Evolutionary conservation across 2,888 invertebrate species (phyloP).

Genomic region (Drosophila colorata): DNA sequence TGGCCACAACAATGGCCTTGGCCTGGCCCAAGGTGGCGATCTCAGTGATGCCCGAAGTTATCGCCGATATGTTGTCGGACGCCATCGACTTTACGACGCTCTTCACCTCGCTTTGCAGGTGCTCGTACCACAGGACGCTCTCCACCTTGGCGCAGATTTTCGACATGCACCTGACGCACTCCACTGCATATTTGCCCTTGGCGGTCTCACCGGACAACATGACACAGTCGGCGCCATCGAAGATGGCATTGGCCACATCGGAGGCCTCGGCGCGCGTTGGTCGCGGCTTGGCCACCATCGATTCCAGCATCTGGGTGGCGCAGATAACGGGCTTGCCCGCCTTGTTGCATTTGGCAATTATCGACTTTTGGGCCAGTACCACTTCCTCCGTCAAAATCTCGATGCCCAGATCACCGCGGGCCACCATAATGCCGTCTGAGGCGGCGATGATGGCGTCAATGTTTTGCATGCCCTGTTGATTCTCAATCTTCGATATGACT

Average conservation of each 20-base stretch:
- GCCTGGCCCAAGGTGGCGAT: conserved; percentile 95
- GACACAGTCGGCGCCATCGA: conserved; percentile 99
- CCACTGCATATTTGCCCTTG: conserved; percentile 97
- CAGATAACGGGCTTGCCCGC: conserved; percentile 98
- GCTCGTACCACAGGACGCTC: conserved; percentile 96
- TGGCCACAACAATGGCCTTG: conserved; percentile 92
- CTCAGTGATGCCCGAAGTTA: conserved; percentile 96
- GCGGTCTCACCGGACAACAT: conserved; percentile 99
- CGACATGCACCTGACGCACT: conserved; percentile 95
- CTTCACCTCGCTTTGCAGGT: conserved; percentile 93
- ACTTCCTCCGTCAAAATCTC: conserved; percentile 99
- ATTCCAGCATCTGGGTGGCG: conserved; percentile 99
- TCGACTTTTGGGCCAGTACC: conserved; percentile 98
- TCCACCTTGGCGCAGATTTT: conserved; percentile 98
- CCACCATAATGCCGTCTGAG: conserved; percentile 99
- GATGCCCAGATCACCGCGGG: conserved; percentile 98
- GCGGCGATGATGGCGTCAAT: conserved; percentile 96
- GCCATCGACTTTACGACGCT: conserved; percentile 83
- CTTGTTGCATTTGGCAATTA: conserved; percentile 97
- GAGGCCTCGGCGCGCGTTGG: conserved; percentile 98
- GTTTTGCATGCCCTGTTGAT: conserved; percentile 97
- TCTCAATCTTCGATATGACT: conserved; percentile 99
- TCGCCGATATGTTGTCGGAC: conserved; percentile 94
- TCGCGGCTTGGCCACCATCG: conserved; percentile 98
- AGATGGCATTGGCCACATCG: conserved; percentile 98